These are phyloP conservation scores for Idaea straminata DNA, from an alignment of 2,888 invertebrate genomes.

Conservation along the genomic window DNA sequence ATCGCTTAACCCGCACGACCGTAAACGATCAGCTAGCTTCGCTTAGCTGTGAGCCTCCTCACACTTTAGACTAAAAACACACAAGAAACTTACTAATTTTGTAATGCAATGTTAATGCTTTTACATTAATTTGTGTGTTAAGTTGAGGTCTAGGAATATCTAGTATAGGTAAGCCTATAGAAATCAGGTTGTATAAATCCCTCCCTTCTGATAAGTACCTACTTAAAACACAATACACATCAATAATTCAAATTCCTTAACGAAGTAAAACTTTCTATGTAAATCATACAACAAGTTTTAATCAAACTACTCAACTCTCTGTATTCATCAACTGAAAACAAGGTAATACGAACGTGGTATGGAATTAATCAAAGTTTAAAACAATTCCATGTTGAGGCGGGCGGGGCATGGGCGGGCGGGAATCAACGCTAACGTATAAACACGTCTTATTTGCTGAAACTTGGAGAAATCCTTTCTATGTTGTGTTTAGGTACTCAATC, in stretches of 20 bases:
- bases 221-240: constrained; percentile 2
- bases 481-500: not conserved
- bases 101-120: too few relatives aligned
- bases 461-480: constrained; percentile 1
- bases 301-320: constrained; percentile 39
- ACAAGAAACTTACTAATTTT: too few relatives aligned
- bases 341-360: constrained; percentile 60
- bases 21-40: too few relatives aligned
- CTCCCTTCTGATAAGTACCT: not conserved
- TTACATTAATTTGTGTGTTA: too few relatives aligned
- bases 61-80: too few relatives aligned
- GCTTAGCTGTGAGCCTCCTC: too few relatives aligned
- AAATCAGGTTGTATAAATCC: too few relatives aligned
- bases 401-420: not conserved
- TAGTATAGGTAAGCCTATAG: too few relatives aligned
- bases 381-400: constrained; percentile 55
- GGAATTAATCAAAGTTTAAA: constrained; percentile 79
- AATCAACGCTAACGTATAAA: constrained; percentile 22
- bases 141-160: too few relatives aligned
- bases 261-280: not conserved
- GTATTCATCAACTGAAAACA: constrained; percentile 65
- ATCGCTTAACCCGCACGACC: too few relatives aligned
- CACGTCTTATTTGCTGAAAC: not conserved
- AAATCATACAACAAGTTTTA: constrained; percentile 34
- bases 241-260: constrained; percentile 1